phyloP scores from a whole-genome alignment of 2,888 invertebrate genomes.

The Spicauda simplicius region DNA sequence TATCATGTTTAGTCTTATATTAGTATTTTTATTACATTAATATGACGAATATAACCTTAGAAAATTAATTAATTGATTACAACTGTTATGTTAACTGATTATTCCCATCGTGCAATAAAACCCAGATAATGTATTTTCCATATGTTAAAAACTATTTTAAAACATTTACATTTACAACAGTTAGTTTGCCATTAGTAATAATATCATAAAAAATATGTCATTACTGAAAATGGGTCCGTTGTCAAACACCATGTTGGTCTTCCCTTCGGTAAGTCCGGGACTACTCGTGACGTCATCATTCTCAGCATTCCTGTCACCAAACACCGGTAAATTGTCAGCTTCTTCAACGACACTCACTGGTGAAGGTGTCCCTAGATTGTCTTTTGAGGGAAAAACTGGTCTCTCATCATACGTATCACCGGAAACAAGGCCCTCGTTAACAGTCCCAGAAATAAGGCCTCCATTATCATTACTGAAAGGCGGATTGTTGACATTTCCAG shows the following conservation, averaged over 20 bases:
- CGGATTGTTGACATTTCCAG: background rate
- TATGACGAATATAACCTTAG: too few species aligned
- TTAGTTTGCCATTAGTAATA: background rate
- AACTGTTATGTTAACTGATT: too few species aligned
- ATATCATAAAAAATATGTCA: conserved; percentile 30
- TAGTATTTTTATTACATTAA: too few species aligned
- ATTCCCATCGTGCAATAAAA: background rate
- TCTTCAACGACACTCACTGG: conserved; percentile 19
- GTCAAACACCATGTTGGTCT: conserved; percentile 52
- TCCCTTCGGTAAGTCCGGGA: conserved; percentile 44
- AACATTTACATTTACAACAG: background rate
- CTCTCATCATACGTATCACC: background rate
- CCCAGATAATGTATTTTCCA: conserved; percentile 9
- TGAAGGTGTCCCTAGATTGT: conserved; percentile 6
- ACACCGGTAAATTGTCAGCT: conserved; percentile 10
- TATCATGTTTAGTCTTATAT: too few species aligned
- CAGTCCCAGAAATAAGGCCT: background rate
- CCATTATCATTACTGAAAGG: background rate
- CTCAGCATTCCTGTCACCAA: conserved; percentile 32
- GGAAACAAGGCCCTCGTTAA: background rate
- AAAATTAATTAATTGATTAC: background rate
- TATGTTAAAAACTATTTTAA: background rate
- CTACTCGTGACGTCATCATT: conserved; percentile 12
- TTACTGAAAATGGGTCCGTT: conserved; percentile 54
- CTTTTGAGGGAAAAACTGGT: background rate